phyloP scores from a whole-genome alignment of 2,113 vertebrate species.

The Orientallactaga bullata region DNA sequence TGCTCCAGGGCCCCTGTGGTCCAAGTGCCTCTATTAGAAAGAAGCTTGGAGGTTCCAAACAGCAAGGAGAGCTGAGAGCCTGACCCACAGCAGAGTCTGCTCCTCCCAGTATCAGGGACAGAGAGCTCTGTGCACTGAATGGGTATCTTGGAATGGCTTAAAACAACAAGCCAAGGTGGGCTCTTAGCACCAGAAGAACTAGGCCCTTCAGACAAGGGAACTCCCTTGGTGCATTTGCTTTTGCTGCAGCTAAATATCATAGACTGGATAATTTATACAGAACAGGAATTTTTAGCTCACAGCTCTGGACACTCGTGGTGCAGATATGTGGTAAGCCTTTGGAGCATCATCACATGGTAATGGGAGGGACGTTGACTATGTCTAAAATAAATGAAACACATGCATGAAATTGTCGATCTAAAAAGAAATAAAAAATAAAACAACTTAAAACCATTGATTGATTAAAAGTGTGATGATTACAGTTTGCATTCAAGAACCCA shows the following conservation, averaged over 20 bases:
- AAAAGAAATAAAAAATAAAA: too few relatives aligned
- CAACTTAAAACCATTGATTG: too few relatives aligned
- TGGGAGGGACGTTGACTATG: too few relatives aligned
- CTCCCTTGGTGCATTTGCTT: background rate
- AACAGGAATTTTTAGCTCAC: background rate
- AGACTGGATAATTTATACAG: background rate
- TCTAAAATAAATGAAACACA: too few relatives aligned
- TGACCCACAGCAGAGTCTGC: too few relatives aligned
- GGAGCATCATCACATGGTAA: background rate
- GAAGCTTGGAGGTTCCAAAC: background rate
- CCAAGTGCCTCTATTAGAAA: background rate
- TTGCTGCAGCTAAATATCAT: background rate
- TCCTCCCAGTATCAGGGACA: background rate
- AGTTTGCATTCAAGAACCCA: too few relatives aligned
- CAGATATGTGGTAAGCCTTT: too few relatives aligned
- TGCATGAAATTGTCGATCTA: too few relatives aligned
- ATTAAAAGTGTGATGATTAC: too few relatives aligned
- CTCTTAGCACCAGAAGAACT: background rate
- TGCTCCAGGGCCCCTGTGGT: background rate
- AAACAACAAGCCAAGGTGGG: background rate
- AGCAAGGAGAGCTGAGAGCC: background rate
- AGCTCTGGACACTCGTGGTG: background rate
- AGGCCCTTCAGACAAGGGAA: background rate
- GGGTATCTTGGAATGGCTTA: background rate
- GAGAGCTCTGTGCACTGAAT: background rate